phyloP scores from a whole-genome alignment of 2,888 invertebrate genomes.

The Noctuana brunneofusca region DNA sequence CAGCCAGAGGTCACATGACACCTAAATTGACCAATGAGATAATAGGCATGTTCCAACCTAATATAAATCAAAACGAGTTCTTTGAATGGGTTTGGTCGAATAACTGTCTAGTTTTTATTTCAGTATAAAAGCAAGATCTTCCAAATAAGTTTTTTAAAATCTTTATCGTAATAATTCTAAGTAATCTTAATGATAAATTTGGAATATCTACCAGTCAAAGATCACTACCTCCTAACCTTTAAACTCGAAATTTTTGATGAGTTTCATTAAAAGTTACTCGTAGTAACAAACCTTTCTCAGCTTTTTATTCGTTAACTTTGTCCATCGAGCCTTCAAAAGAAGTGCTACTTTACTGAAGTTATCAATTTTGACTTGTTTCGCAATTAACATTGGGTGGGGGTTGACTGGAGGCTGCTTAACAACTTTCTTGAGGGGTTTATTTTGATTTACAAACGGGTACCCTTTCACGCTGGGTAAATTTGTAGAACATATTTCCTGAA shows the following conservation, averaged over 20 bases:
- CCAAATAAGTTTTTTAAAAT: too few relatives aligned
- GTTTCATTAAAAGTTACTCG: constrained; percentile 2
- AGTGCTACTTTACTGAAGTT: constrained; percentile 22
- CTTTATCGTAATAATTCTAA: too few relatives aligned
- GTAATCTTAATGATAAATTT: too few relatives aligned
- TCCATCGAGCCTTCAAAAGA: constrained; percentile 21
- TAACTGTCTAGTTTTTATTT: too few relatives aligned
- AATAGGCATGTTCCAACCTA: too few relatives aligned
- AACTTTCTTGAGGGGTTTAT: constrained; percentile 7
- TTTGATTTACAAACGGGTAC: constrained; percentile 20
- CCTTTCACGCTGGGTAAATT: constrained; percentile 12
- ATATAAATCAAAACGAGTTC: too few relatives aligned
- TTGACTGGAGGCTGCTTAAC: constrained; percentile 5
- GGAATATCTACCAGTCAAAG: not conserved
- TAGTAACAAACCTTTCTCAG: not conserved
- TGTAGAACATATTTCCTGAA: constrained; percentile 2
- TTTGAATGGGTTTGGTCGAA: too few relatives aligned
- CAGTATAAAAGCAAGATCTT: too few relatives aligned
- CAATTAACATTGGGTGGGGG: constrained; percentile 19
- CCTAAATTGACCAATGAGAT: too few relatives aligned
- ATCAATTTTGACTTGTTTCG: constrained; percentile 29
- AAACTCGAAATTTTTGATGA: not conserved
- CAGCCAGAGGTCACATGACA: too few relatives aligned
- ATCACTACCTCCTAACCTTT: not conserved
- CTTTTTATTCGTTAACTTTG: constrained; percentile 14